These are phyloP conservation scores for Cheilosia vernalis DNA, from an alignment of 2,888 invertebrate genomes.

Conservation along the genomic window DNA sequence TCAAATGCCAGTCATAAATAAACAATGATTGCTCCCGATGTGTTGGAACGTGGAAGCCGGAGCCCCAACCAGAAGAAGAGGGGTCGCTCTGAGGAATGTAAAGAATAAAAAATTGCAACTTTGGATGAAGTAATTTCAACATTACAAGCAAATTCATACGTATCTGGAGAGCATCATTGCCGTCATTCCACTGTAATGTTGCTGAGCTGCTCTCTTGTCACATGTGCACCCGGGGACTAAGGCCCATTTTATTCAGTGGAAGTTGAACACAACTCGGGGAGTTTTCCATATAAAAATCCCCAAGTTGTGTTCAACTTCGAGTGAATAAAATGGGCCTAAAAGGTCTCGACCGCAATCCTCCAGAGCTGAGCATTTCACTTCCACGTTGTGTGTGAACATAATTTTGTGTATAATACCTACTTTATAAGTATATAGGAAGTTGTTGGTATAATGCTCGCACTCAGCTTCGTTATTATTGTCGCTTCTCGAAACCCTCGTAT, in stretches of 20 bases:
- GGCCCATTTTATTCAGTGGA: too few species aligned
- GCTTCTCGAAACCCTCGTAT: slow-evolving; percentile 23
- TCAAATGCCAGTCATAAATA: slow-evolving; percentile 64
- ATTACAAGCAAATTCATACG: slow-evolving; percentile 42
- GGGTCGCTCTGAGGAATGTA: slow-evolving; percentile 7
- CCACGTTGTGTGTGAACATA: slow-evolving; percentile 15
- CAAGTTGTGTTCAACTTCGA: too few species aligned
- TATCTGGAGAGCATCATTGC: slow-evolving; percentile 51
- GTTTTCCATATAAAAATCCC: too few species aligned
- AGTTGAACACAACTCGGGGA: too few species aligned
- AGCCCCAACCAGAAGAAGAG: background rate
- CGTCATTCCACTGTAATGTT: slow-evolving; percentile 25
- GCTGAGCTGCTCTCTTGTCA: slow-evolving; percentile 6
- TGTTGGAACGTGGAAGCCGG: background rate
- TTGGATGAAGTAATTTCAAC: slow-evolving; percentile 54
- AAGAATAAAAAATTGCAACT: slow-evolving; percentile 35
- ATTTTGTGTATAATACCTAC: slow-evolving; percentile 12
- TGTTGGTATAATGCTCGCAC: slow-evolving; percentile 6
- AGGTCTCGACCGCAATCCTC: slow-evolving; percentile 64
- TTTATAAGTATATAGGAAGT: background rate
- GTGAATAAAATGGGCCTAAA: too few species aligned
- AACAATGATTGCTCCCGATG: slow-evolving; percentile 43
- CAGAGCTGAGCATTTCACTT: slow-evolving; percentile 1
- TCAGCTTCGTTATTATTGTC: slow-evolving; percentile 39
- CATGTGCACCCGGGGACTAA: slow-evolving; percentile 34